phyloP scores from a whole-genome alignment of 2,797 vertebrate genomes.

The Eulemur albifrons region DNA sequence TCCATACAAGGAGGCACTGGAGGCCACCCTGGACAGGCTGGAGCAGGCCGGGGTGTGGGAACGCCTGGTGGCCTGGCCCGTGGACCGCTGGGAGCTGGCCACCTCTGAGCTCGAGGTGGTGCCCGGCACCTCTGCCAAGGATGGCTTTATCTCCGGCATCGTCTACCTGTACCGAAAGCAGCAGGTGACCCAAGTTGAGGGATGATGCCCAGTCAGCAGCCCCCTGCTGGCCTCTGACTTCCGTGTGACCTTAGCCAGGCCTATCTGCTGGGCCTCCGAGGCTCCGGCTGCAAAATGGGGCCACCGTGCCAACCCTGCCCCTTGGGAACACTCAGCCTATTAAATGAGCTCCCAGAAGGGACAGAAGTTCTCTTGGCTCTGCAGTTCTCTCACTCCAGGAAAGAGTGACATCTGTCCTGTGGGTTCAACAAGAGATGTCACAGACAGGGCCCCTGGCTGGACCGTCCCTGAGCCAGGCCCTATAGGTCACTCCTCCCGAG shows the following conservation, averaged over 20 bases:
- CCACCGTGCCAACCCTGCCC: background rate
- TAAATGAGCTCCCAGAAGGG: background rate
- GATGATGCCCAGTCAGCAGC: background rate
- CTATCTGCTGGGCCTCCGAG: background rate
- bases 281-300: background rate
- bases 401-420: background rate
- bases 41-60: conserved; percentile 86
- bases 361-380: background rate
- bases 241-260: background rate
- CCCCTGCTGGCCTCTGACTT: background rate
- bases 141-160: conserved; percentile 87
- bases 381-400: background rate
- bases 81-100: conserved; percentile 89
- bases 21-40: conserved; percentile 83
- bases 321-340: background rate
- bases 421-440: background rate
- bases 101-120: conserved; percentile 83
- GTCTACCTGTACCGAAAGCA: conserved; percentile 87
- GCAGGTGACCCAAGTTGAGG: background rate
- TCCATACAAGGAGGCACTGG: conserved; percentile 87
- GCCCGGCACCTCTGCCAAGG: background rate
- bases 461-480: background rate
- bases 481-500: background rate
- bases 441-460: background rate
- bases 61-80: conserved; percentile 82